Evolutionary conservation across 2,888 invertebrate species (phyloP).

Genomic region (Aplocera efformata): DNA sequence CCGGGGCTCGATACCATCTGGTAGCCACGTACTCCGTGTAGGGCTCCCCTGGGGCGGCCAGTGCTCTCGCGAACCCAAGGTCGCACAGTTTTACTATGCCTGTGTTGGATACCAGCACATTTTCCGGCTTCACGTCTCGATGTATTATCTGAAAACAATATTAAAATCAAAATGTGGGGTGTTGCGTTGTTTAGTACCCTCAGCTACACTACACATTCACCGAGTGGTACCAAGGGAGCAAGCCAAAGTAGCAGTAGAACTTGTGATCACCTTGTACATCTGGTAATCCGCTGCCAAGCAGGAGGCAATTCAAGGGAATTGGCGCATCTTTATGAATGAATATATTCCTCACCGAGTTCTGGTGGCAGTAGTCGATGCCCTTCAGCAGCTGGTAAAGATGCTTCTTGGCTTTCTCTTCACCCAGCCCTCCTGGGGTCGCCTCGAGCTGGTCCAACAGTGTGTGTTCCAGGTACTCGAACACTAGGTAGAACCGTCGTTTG

Average conservation of each 20-base stretch:
- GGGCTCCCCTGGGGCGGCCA: constrained; percentile 86
- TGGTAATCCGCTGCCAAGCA: too few relatives aligned
- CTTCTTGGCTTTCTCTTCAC: constrained; percentile 85
- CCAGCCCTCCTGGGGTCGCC: constrained; percentile 84
- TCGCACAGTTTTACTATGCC: constrained; percentile 95
- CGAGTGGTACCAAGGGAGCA: too few relatives aligned
- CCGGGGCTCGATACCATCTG: constrained; percentile 93
- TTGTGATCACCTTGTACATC: too few relatives aligned
- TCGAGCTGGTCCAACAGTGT: constrained; percentile 92
- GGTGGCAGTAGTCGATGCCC: constrained; percentile 90
- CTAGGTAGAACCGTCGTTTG: constrained; percentile 90
- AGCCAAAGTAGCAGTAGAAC: too few relatives aligned
- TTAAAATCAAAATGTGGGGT: too few relatives aligned
- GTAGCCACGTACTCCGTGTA: constrained; percentile 96
- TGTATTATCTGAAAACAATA: constrained; percentile 85
- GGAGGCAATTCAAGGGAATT: too few relatives aligned
- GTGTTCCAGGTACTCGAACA: constrained; percentile 93
- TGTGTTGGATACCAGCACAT: constrained; percentile 88
- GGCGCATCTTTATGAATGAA: too few relatives aligned
- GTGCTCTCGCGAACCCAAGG: constrained; percentile 91
- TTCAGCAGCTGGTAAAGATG: constrained; percentile 91
- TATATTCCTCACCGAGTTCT: constrained; percentile 84
- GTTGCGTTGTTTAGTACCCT: too few relatives aligned
- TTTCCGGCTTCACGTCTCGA: constrained; percentile 94
- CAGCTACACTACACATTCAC: too few relatives aligned